Evolutionary conservation across 2,797 vertebrate genomes (phyloP).

Genomic region (Microhierax caerulescens): DNA sequence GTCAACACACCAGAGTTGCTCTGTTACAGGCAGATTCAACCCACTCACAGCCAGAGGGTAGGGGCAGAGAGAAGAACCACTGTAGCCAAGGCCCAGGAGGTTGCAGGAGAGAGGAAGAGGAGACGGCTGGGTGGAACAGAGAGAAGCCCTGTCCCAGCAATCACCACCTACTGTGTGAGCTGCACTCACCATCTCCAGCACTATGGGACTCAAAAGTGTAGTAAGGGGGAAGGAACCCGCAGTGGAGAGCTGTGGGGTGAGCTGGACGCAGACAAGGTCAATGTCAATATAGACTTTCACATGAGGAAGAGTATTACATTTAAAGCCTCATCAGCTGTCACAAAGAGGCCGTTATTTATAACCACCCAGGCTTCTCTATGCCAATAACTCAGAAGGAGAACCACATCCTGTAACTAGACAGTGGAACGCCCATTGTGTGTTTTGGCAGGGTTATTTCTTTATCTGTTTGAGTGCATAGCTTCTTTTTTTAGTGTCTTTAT

Average conservation of each 20-base stretch:
- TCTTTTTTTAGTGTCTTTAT: neutral
- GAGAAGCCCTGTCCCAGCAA: neutral
- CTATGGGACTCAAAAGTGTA: neutral
- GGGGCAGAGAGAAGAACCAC: neutral
- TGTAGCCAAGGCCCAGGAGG: neutral
- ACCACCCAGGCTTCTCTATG: neutral
- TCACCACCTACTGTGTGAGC: neutral
- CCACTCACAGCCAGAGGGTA: neutral
- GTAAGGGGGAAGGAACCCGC: neutral
- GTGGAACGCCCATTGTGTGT: neutral
- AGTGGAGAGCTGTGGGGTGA: neutral
- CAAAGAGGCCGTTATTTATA: constrained; percentile 1
- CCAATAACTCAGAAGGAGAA: neutral
- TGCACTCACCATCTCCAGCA: neutral
- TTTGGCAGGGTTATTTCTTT: constrained; percentile 30
- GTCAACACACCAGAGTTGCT: neutral
- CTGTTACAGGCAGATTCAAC: neutral
- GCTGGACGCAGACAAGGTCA: neutral
- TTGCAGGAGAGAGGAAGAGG: neutral
- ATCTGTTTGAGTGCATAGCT: neutral
- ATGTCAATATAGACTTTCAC: neutral
- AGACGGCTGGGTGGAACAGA: neutral
- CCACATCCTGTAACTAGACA: constrained; percentile 33
- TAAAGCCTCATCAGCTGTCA: neutral
- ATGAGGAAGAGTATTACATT: neutral